Percentiles rank a stretch among this genome's conserved stretches.
Conservation (phyloP, 2,797 vertebrate species). For the Emys orbicularis region DNA sequence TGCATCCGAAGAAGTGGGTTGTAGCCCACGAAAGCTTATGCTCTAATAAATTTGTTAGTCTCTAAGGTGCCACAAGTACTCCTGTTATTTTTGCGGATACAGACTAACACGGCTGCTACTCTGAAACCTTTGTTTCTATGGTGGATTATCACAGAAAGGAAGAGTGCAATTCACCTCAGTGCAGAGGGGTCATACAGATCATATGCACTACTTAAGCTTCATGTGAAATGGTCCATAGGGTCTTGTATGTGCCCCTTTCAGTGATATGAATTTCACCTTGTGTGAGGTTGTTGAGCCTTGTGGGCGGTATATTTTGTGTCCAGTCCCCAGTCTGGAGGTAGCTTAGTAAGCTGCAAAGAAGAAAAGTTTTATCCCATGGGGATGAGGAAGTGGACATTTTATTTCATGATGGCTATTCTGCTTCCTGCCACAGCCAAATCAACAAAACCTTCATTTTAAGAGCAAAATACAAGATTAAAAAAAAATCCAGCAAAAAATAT, state of each 20-base stretch:
- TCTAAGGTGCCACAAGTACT: no score
- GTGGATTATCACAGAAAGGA: background rate
- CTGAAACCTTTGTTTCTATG: background rate
- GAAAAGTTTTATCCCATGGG: background rate
- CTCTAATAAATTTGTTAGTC: no score
- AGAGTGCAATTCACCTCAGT: background rate
- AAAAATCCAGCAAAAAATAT: background rate
- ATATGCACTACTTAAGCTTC: background rate
- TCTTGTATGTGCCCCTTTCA: background rate
- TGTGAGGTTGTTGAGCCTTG: background rate
- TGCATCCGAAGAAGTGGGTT: no score
- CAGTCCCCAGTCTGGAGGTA: background rate
- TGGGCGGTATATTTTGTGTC: background rate
- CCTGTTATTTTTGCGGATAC: no score
- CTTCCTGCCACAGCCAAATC: background rate
- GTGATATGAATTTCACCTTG: background rate
- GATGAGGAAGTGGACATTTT: background rate
- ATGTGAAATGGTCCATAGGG: background rate
- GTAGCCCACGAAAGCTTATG: no score
- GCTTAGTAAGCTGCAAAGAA: background rate
- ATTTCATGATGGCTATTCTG: background rate
- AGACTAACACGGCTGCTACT: no score
- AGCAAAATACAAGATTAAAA: background rate
- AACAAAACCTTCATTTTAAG: background rate
- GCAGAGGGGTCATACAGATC: no score